Conservation (phyloP, 2,797 vertebrate genomes). For the Melanotaenia trifasciata region DNA sequence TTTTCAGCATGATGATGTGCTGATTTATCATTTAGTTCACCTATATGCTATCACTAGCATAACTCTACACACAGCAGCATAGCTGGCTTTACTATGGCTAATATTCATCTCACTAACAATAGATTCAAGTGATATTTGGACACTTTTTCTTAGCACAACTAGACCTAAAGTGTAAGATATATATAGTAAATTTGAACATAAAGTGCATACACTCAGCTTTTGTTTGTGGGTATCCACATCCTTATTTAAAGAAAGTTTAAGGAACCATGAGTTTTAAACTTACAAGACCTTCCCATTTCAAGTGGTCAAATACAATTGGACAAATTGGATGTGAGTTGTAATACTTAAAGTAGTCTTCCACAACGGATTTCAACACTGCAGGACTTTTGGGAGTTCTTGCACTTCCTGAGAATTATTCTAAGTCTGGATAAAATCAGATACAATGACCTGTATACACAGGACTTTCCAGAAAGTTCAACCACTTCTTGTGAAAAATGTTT, state of each 20-base stretch:
- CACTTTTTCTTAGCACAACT: background rate
- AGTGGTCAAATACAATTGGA: background rate
- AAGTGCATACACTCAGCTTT: background rate
- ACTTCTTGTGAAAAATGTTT: constrained; percentile 17
- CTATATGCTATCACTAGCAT: background rate
- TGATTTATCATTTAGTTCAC: background rate
- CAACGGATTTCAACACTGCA: background rate
- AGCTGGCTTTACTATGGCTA: too few species aligned
- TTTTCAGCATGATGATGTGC: constrained; percentile 1
- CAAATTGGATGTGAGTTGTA: background rate
- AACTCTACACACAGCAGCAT: too few species aligned
- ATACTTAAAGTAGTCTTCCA: background rate
- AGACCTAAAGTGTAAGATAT: background rate
- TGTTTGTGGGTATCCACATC: background rate
- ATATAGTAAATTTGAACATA: background rate
- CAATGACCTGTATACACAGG: background rate
- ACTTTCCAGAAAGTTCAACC: constrained; percentile 4
- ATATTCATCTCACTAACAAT: background rate
- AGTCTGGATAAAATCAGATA: constrained; percentile 11
- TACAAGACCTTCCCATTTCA: background rate
- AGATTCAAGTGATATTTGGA: background rate
- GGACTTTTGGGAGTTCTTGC: background rate
- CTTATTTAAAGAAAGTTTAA: background rate
- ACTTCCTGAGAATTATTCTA: constrained; percentile 7
- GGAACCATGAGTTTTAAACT: background rate